A percentile compares a stretch with the other conserved stretches of the same genome.
Evolutionary conservation across 2,797 vertebrate species (phyloP).

Genomic region (Tympanoctomys barrerae): DNA sequence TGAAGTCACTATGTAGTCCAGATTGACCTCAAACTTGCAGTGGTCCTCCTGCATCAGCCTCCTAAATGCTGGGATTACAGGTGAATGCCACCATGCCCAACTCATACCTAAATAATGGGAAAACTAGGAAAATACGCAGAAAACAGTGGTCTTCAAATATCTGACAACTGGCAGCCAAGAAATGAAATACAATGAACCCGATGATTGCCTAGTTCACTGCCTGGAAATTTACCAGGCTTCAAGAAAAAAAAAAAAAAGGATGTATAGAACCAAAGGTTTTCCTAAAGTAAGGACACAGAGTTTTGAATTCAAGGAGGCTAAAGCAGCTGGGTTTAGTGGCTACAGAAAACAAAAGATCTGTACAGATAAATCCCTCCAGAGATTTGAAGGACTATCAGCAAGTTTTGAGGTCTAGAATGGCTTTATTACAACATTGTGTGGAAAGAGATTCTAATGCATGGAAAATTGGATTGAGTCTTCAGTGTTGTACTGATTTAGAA

Average conservation of each 20-base stretch:
- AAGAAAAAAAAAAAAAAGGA: background rate
- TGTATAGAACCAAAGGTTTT: background rate
- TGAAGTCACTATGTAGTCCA: background rate
- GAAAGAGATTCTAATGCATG: background rate
- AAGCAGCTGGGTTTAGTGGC: background rate
- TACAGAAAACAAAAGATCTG: background rate
- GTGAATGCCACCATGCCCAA: background rate
- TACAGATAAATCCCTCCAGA: background rate
- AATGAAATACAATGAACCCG: background rate
- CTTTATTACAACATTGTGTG: background rate
- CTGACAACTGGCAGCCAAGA: background rate
- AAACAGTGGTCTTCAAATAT: constrained; percentile 7
- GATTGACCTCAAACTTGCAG: background rate
- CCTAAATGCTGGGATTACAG: background rate
- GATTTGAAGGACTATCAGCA: background rate
- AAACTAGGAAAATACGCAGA: background rate
- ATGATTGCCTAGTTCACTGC: background rate
- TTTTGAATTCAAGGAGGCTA: background rate
- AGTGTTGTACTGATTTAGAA: background rate
- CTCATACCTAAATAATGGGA: background rate
- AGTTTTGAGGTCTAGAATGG: background rate
- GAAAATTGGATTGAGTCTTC: background rate
- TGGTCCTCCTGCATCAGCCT: background rate
- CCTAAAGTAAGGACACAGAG: constrained; percentile 33
- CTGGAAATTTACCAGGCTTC: background rate